Base-by-base conservation (phyloP, 1,140 invertebrate genomes). In the Hyles vespertilio region DNA sequence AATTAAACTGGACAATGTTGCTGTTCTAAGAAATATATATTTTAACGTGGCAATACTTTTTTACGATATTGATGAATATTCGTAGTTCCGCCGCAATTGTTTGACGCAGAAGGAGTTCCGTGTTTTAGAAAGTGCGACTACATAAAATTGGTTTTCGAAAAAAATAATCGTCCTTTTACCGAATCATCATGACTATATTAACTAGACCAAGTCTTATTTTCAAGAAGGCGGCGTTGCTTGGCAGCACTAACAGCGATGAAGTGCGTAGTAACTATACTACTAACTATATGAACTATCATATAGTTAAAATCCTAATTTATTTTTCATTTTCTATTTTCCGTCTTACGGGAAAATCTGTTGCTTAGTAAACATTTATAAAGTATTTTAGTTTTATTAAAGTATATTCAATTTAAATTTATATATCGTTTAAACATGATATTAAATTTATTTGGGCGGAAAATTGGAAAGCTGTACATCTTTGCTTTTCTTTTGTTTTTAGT, bases 231-330 rank as follows among this genome's bases (percentile, higher is more conserved):
- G 63, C 71, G 12, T 33, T 72, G 43, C 56, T 69, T 6, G 64
- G 69, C 8, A 68, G 67, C 51, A 60, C 51, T 11, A 57, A 56
- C 50, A 55, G 57, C 34, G 72, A 69, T 48, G 74, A 77, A 59
- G 78, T 81, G 53, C 46, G 71, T 74, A 74, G 62, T 49, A 58
- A n/a, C n/a, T n/a, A n/a, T n/a, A n/a, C n/a, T n/a, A n/a, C n/a
- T n/a, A n/a, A n/a, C n/a, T n/a, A n/a, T n/a, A n/a, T n/a, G n/a
- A n/a, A n/a, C n/a, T n/a, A n/a, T 44, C 11, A 2, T 48, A 5
- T 32, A 51, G 5, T 48, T 22, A n/a, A 5, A 40, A 2, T 5
- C 8, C 4, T 5, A 2, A 40, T 40, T 5, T 8, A 40, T 40
- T 48, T 45, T 64, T 51, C 22, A 5, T 40, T 40, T 5, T 40